Percentiles rank a stretch among this genome's conserved stretches.
phyloP scores from a whole-genome alignment of 2,888 invertebrate species.

The Volucella inflata region DNA sequence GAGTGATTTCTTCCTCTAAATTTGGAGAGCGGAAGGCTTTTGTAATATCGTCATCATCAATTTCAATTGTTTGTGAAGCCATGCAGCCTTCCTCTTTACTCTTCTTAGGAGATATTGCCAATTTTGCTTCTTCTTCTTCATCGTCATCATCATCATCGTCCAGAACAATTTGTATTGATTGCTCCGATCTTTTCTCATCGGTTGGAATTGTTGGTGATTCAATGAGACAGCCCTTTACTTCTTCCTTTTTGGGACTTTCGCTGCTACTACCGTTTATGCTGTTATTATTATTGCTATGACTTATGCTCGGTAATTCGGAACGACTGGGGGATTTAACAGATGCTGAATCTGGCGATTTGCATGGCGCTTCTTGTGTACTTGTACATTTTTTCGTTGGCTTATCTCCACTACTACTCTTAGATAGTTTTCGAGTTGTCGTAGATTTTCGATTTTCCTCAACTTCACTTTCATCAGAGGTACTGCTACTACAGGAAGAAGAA shows the following conservation, averaged over 20 bases:
- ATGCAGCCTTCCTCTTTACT: conserved; percentile 12
- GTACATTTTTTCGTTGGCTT: conserved; percentile 41
- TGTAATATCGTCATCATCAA: conserved; percentile 70
- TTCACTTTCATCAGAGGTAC: conserved; percentile 86
- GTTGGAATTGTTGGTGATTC: conserved; percentile 1
- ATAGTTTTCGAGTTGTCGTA: conserved; percentile 47
- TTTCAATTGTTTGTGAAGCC: conserved; percentile 71
- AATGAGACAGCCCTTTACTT: background rate
- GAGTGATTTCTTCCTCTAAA: conserved; percentile 81
- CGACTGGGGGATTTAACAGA: conserved; percentile 41
- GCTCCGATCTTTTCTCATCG: conserved; percentile 35
- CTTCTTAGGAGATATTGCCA: conserved; percentile 18
- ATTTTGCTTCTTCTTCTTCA: conserved; percentile 26
- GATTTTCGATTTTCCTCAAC: conserved; percentile 80
- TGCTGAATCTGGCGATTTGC: conserved; percentile 13
- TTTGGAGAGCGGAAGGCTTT: conserved; percentile 74
- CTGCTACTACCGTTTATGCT: conserved; percentile 48
- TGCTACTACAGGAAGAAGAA: conserved; percentile 85
- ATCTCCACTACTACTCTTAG: conserved; percentile 47
- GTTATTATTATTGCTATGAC: conserved; percentile 38
- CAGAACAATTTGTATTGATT: conserved; percentile 63
- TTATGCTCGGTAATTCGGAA: conserved; percentile 21
- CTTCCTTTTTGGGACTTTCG: conserved; percentile 30
- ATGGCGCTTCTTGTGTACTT: conserved; percentile 4
- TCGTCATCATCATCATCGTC: conserved; percentile 71